Base-by-base conservation (phyloP, 2,888 invertebrate genomes). In the Phorcus lineatus region DNA sequence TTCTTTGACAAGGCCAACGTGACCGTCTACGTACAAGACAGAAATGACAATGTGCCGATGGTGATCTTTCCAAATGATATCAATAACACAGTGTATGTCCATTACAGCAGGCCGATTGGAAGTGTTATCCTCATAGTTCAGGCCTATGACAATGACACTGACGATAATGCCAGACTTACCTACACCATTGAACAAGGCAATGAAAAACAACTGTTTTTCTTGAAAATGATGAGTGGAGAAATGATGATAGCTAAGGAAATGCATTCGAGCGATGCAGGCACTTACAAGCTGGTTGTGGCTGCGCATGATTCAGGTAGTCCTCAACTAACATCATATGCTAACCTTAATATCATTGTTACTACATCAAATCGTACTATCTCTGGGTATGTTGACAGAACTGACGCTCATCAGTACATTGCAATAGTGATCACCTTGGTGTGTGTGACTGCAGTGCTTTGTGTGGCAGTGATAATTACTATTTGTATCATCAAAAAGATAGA, bases 211-310 rank as follows among this genome's bases (percentile, higher is more conserved):
- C 88, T 94, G 74, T 94, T 94, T 87, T 88, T 86, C 74, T 91
- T 94, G 75, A 92, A 94, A 78, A 82, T 90, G 2, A 81, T 88
- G 2, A 89, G 90, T 16, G 94, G 94, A 0, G 92, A 92, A 53
- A 91, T 94, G n/a, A 85, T 85, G 52, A 83, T 91, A 0, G 86
- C 83, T 4, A 85, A 85, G 55, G 83, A 84, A 17, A 86, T 90
- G 87, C 81, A 85, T 19, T 78, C 84, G 0, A 77, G 82, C 54
- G 89, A 90, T 67, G 85, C 84, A 24, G 87, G 86, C 53, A 81
- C 81, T 1, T 90, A 90, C 80, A 82, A 82, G n/a, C 80, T 91
- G 6, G 79, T 85, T n/a, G 82, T 91, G 11, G 85, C 87, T 31
- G 91, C 90, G 7, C 82, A 87, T 62, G 90, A 91, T 79, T 86